Evolutionary conservation across 2,888 invertebrate species (phyloP).

Genomic region (Hyles lineata): DNA sequence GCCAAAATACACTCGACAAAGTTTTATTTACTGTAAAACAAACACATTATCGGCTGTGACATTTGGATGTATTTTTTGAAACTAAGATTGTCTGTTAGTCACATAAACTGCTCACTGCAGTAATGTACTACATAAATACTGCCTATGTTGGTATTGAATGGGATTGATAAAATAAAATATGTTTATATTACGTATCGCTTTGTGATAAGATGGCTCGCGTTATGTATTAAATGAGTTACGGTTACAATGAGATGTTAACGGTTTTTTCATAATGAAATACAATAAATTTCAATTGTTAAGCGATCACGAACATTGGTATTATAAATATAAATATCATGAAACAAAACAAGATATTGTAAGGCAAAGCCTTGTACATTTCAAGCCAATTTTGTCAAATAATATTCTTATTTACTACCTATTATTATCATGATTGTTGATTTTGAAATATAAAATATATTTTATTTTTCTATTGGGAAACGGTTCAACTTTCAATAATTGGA

Average conservation of each 20-base stretch:
- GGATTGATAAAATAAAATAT: slow-evolving; percentile 17
- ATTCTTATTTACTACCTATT: not conserved
- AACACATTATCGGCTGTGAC: not conserved
- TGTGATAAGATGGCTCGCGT: slow-evolving; percentile 16
- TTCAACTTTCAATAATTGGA: too few species aligned
- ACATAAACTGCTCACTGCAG: too few species aligned
- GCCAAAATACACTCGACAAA: not conserved
- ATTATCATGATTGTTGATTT: not conserved
- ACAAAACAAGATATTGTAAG: not conserved
- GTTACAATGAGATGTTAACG: slow-evolving; percentile 8
- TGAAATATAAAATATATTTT: not conserved
- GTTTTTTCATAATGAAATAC: slow-evolving; percentile 22
- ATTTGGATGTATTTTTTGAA: slow-evolving; percentile 6
- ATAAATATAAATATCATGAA: not conserved
- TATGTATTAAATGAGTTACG: slow-evolving; percentile 15
- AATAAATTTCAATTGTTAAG: not conserved
- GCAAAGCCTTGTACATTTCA: not conserved
- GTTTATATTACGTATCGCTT: not conserved
- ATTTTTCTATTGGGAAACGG: too few species aligned
- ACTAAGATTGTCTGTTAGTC: not conserved
- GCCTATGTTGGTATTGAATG: not conserved
- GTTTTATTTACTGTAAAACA: not conserved
- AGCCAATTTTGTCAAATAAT: slow-evolving; percentile 19
- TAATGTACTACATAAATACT: not conserved
- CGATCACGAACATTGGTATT: not conserved